Evolutionary conservation across 2,113 vertebrate genomes (phyloP).

Genomic region (Tachuris rubrigastra): DNA sequence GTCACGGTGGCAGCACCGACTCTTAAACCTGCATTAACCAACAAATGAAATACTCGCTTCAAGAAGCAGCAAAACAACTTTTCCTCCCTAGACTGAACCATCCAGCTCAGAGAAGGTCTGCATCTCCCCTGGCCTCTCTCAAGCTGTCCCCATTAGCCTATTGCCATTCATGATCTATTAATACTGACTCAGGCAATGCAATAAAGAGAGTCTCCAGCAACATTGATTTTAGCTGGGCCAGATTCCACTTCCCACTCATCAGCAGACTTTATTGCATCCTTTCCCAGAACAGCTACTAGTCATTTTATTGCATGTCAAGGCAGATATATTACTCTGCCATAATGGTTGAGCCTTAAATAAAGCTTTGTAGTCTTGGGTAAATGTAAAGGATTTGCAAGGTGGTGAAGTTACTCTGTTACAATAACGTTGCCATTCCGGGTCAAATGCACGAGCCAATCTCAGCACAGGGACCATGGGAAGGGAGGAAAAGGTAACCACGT

Average conservation of each 20-base stretch:
- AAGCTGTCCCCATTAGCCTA: slow-evolving; percentile 47
- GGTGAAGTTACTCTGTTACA: slow-evolving; percentile 32
- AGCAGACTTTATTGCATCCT: slow-evolving; percentile 66
- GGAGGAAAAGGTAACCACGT: not conserved
- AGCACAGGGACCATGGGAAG: not conserved
- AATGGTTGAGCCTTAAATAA: slow-evolving; percentile 61
- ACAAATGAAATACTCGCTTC: not conserved
- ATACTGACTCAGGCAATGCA: slow-evolving; percentile 54
- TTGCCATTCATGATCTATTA: slow-evolving; percentile 65
- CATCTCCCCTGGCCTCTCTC: not conserved
- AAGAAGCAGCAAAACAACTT: not conserved
- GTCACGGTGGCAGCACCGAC: not conserved
- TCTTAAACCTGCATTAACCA: not conserved
- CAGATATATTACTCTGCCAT: slow-evolving; percentile 58
- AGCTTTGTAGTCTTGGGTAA: slow-evolving; percentile 43
- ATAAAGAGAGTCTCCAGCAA: slow-evolving; percentile 65
- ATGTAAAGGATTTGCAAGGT: slow-evolving; percentile 13
- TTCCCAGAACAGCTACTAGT: slow-evolving; percentile 69
- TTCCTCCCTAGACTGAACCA: not conserved
- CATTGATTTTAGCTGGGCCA: slow-evolving; percentile 66
- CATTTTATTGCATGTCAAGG: slow-evolving; percentile 59
- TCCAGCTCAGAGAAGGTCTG: not conserved
- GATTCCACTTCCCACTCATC: slow-evolving; percentile 68
- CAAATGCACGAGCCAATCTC: not conserved
- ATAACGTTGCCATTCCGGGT: not conserved